phyloP scores from a whole-genome alignment of 1,140 invertebrate genomes.

The Andricus grossulariae region DNA sequence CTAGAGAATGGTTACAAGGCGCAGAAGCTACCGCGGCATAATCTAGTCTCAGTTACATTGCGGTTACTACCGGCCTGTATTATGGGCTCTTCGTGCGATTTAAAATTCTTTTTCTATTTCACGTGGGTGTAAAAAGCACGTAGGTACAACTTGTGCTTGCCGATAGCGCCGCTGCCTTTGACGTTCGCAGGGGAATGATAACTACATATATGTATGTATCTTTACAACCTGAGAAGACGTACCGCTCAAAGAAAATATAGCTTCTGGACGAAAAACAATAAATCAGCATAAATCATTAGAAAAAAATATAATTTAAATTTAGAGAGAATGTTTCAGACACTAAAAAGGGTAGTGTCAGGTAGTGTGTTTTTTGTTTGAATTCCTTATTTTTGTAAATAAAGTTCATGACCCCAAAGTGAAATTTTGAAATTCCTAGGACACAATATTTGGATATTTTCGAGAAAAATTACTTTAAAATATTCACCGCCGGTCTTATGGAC shows the following conservation, averaged over 20 bases:
- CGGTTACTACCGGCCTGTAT: constrained; percentile 49
- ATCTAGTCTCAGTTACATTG: constrained; percentile 54
- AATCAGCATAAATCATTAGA: background rate
- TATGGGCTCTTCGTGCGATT: constrained; percentile 53
- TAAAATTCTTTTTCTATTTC: constrained; percentile 56
- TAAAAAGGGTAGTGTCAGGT: no score
- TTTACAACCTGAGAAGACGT: constrained; percentile 48
- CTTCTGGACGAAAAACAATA: constrained; percentile 42
- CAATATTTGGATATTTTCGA: no score
- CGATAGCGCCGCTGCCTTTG: constrained; percentile 54
- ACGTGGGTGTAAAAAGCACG: constrained; percentile 56
- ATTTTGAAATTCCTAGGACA: no score
- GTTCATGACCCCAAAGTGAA: no score
- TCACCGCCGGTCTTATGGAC: no score
- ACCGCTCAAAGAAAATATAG: constrained; percentile 49
- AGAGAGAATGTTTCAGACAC: no score
- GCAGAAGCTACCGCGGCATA: constrained; percentile 53
- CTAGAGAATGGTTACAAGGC: constrained; percentile 49
- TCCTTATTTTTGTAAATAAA: no score
- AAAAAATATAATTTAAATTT: background rate
- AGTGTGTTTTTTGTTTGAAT: no score
- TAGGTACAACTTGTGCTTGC: constrained; percentile 51
- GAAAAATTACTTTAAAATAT: no score
- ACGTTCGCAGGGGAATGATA: constrained; percentile 58
- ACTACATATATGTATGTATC: constrained; percentile 39